Conservation (phyloP, 1,140 invertebrate genomes). For the Cyrtorhinus lividipennis region DNA sequence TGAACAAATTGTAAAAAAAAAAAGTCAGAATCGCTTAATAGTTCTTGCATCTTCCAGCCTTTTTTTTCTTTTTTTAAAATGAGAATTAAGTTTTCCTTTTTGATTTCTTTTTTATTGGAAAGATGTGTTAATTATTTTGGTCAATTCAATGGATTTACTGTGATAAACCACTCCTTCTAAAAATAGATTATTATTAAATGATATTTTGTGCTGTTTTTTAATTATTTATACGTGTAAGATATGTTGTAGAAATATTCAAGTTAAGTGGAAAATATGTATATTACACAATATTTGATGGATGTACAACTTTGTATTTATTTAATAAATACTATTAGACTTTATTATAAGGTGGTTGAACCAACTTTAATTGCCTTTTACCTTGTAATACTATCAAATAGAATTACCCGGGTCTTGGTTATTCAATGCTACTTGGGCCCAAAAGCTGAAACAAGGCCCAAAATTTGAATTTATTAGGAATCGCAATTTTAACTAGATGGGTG, state of each 20-base stretch:
- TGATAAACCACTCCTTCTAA: constrained; percentile 9
- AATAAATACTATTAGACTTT: constrained; percentile 8
- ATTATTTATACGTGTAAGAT: not conserved
- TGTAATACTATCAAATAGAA: too few species aligned
- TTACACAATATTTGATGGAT: constrained; percentile 4
- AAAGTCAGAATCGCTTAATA: too few species aligned
- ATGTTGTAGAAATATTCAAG: constrained; percentile 5
- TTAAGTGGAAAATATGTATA: constrained; percentile 5
- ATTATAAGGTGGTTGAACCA: not conserved
- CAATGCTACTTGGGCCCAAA: too few species aligned
- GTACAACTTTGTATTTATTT: constrained; percentile 10
- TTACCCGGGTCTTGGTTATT: too few species aligned
- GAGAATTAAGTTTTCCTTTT: not conserved
- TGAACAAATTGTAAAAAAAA: too few species aligned
- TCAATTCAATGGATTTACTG: constrained; percentile 11
- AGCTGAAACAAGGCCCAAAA: too few species aligned
- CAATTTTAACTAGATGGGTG: not conserved
- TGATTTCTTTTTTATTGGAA: not conserved
- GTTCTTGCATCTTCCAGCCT: not conserved
- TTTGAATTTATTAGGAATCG: too few species aligned
- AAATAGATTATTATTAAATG: constrained; percentile 10
- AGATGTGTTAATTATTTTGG: constrained; percentile 6
- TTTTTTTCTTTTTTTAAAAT: too few species aligned
- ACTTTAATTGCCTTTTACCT: not conserved
- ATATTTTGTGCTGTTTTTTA: constrained; percentile 6